Base-by-base conservation (phyloP, 2,888 invertebrate genomes). In the Baccha elongata region DNA sequence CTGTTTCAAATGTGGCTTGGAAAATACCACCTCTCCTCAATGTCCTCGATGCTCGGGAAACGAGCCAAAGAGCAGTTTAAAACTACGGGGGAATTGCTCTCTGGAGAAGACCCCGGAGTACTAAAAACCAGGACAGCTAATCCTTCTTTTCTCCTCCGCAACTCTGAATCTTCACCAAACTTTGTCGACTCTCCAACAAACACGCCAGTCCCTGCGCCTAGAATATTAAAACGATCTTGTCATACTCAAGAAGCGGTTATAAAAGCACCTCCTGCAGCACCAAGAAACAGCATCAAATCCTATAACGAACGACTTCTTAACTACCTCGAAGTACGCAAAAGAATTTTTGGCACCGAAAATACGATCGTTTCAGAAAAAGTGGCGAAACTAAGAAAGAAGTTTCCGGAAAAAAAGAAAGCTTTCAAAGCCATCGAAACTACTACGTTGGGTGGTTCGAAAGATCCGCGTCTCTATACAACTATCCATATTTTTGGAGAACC, bases 41-140 rank as follows among this genome's bases (percentile, higher is more conserved):
- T 44, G 44, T n/a, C 21, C 44, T 3, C 44, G 19, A 19, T 44
- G 19, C 5, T 44, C 44, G 44, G 19, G 44, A 44, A 44, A 44
- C 21, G 44, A 44, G 0, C 1, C 11, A 1, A 44, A 44, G 44
- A 21, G 44, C 44, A 44, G 44, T 37, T 26, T 26, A 26, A 26
- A 26, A 6, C 26, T 6, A 3, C 26, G 3, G 26, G 26, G 26
- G 6, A 26, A 26, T 26, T 26, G 26, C 26, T 26, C 26, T 4
- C 26, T 26, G 26, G 26, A 26, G 6, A 3, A 26, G 26, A 26
- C 6, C 26, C 26, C 26, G 26, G 26, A 26, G 6, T 26, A 3
- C 26, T 26, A 26, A 26, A 4, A 26, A 26, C 3, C 26, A n/a
- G n/a, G n/a, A n/a, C 26, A 4, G 3, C 26, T 26, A 26, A 26